Percentiles rank a stretch among this genome's conserved stretches.
These are phyloP conservation scores for Troides oblongomaculatus DNA, from an alignment of 2,888 invertebrate species.

Conservation along the genomic window DNA sequence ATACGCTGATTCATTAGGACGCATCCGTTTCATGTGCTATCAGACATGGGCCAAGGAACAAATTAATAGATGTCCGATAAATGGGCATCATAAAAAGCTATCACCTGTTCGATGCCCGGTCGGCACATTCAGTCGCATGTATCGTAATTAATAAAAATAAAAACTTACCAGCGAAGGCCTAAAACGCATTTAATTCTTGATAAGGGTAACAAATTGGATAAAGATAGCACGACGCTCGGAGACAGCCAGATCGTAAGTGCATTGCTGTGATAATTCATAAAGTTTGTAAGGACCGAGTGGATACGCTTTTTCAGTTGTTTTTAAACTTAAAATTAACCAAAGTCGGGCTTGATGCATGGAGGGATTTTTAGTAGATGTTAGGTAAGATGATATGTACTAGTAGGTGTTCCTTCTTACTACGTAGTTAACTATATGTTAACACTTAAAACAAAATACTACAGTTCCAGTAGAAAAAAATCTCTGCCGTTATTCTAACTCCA, in stretches of 20 bases:
- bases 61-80: conserved; percentile 66
- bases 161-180: conserved; percentile 62
- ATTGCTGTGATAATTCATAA: conserved; percentile 74
- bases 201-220: conserved; percentile 80
- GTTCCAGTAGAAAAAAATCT: too few relatives aligned
- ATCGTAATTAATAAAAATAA: conserved; percentile 74
- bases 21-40: conserved; percentile 29
- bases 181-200: conserved; percentile 80
- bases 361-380: too few relatives aligned
- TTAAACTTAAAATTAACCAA: neutral
- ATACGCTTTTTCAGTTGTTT: conserved; percentile 32
- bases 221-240: conserved; percentile 71
- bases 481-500: too few relatives aligned
- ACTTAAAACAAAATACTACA: too few relatives aligned
- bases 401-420: too few relatives aligned
- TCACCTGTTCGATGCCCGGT: conserved; percentile 62
- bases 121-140: conserved; percentile 44
- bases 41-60: conserved; percentile 35
- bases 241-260: conserved; percentile 79
- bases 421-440: too few relatives aligned
- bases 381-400: too few relatives aligned
- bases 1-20: conserved; percentile 38
- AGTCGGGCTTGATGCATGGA: too few relatives aligned
- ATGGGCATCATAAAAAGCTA: conserved; percentile 67
- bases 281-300: conserved; percentile 47